A percentile compares a stretch with the other conserved stretches of the same genome.
phyloP scores from a whole-genome alignment of 2,797 vertebrate genomes.

The Myotis myotis region DNA sequence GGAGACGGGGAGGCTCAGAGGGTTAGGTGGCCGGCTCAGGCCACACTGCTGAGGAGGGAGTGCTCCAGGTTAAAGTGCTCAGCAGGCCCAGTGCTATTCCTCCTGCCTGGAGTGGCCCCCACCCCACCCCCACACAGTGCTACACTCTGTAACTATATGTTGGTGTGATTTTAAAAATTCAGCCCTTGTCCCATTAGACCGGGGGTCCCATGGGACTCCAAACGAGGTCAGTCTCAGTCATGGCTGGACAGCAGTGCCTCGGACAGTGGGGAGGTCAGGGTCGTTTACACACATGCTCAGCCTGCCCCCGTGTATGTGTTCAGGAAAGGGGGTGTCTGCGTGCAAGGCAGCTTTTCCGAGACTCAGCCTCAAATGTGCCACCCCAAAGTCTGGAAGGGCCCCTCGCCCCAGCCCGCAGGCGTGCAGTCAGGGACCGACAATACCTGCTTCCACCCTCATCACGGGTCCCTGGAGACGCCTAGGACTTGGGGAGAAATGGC shows the following conservation, averaged over 20 bases:
- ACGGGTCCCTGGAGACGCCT: neutral
- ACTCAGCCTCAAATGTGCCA: neutral
- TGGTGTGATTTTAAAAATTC: neutral
- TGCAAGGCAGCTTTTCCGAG: neutral
- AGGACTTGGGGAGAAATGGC: neutral
- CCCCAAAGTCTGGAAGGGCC: neutral
- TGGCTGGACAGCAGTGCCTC: fast-evolving
- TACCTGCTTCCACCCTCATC: fast-evolving
- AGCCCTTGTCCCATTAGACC: neutral
- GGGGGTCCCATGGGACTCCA: neutral
- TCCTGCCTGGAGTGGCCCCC: neutral
- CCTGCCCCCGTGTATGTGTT: neutral
- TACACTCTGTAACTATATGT: neutral
- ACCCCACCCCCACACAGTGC: neutral
- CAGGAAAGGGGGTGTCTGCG: neutral
- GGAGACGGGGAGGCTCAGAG: neutral
- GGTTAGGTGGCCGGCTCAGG: neutral
- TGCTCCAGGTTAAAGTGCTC: fast-evolving
- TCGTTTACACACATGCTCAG: neutral
- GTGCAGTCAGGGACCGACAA: fast-evolving
- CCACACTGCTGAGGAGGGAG: fast-evolving
- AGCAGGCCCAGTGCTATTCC: neutral
- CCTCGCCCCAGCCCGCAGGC: neutral
- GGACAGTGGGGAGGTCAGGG: fast-evolving
- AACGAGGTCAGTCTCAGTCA: fast-evolving